Evolutionary conservation across 2,113 vertebrate genomes (phyloP), one percentile per base, ranked within the genome.

Genomic region (Coreoperca whiteheadi): DNA sequence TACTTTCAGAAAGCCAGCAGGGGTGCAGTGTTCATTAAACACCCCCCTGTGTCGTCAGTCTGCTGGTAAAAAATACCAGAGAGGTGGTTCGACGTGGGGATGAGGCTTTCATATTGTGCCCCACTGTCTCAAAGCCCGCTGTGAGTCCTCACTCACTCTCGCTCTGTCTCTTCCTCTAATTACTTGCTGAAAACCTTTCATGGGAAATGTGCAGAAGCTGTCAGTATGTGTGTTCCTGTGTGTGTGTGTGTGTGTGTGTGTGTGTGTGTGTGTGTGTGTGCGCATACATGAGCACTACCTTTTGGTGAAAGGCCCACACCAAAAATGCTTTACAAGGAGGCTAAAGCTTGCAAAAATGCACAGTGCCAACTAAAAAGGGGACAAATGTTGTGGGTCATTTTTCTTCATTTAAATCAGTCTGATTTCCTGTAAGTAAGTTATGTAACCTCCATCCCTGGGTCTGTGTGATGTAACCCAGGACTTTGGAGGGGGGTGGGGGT

Each of bases 1-100:
- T 61, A 79, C 87, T 87, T 80, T 88, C 83, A 88, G 87, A 88
- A 72, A 50, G 60, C 39, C 41, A 0, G 84, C 87, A 84, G 88
- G 87, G 84, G 81, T 71, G 81, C 81, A 61, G 67, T 76, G 82
- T 93, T 92, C 88, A 91, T 92, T 90, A 92, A 91, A 88, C 77
- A 81, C 78, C 76, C 85, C 86, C 80, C 84, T 11, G 56, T 90
- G 86, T 86, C 37, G 37, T 86, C 85, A 59, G 87, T 74, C 71
- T 57, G 8, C 77, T 66, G 23, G 86, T 82, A 89, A 87, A 93
- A 91, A 94, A 91, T 88, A 79, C 82, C 51, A 74, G 81, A 74
- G 89, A 77, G 83, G 80, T 85, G 71, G 87, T 67, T 87, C 1
- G 64, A 90, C 20, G 30, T 73, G 51, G 87, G 79, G 82, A 90